Base-by-base conservation (phyloP, 2,888 invertebrate genomes). In the Amphiduros pacificus region DNA sequence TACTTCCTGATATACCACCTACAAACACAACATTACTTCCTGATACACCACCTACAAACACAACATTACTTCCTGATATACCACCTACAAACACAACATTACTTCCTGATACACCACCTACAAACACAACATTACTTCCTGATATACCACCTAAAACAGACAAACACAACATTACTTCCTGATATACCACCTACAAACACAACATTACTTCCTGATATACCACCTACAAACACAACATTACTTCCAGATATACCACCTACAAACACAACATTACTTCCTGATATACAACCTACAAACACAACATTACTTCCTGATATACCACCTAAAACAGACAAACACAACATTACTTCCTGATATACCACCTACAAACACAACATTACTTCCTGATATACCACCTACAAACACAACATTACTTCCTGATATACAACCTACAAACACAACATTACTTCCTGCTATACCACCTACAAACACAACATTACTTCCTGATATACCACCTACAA, bases 21-120 rank as follows among this genome's bases (percentile, higher is more conserved):
- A 44, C 22, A 36, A 36, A 17, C 17, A 11, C 9, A 11, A 36
- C 9, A 36, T 36, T 17, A 9, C 94, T 68, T 89, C 88, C 36
- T 29, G 27, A 53, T 66, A 66, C 36, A 27, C n/a, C 17, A 92
- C 90, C 89, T 88, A 72, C 6, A 70, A 71, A n/a, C n/a, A n/a
- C n/a, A n/a, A n/a, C n/a, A n/a, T n/a, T n/a, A n/a, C n/a, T n/a
- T n/a, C n/a, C n/a, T n/a, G n/a, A n/a, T n/a, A n/a, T n/a, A n/a
- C n/a, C n/a, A n/a, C 29, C 17, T 9, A 44, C 22, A 36, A 36
- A 17, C 17, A 11, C 9, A 11, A 36, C 9, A 36, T 36, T 17
- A 9, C 94, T 68, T 89, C 88, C 36, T 29, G 27, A 53, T 66
- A 66, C 36, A 27, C n/a, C 17, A 92, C 90, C 89, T 88, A 72